These are phyloP conservation scores for Apotomis betuletana DNA, from an alignment of 2,888 invertebrate genomes.

Conservation along the genomic window DNA sequence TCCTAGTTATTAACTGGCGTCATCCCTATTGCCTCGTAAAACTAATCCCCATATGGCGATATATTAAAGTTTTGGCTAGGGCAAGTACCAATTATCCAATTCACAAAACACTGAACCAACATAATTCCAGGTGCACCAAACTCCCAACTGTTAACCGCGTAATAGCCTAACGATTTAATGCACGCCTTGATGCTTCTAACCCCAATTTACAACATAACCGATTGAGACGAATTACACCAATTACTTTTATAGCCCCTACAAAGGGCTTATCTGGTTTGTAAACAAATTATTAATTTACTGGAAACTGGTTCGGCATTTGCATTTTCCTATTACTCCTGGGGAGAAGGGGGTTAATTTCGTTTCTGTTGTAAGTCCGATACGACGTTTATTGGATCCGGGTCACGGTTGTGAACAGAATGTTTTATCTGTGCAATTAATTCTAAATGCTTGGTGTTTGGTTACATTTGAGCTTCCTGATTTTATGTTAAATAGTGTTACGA, in stretches of 20 bases:
- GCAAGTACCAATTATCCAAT: background rate
- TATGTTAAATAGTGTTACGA: conserved; percentile 12
- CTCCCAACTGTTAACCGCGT: conserved; percentile 54
- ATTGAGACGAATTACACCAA: conserved; percentile 74
- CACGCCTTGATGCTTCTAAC: conserved; percentile 50
- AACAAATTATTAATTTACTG: conserved; percentile 66
- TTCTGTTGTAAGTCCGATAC: background rate
- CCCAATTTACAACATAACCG: conserved; percentile 61
- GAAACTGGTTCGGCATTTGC: conserved; percentile 57
- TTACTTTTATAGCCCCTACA: conserved; percentile 70
- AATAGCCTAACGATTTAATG: conserved; percentile 55
- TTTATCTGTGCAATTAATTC: conserved; percentile 39
- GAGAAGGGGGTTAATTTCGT: conserved; percentile 41
- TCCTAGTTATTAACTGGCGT: too few species aligned
- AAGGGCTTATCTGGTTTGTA: conserved; percentile 65
- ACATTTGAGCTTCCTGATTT: conserved; percentile 17
- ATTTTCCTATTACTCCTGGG: conserved; percentile 54
- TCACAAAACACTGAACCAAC: background rate
- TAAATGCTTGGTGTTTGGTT: conserved; percentile 6
- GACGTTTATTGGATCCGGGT: conserved; percentile 8
- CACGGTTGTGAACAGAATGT: conserved; percentile 35
- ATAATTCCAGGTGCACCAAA: conserved; percentile 34
- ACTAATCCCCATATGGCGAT: too few species aligned
- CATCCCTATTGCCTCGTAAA: too few species aligned
- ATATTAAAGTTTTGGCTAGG: too few species aligned